These are phyloP conservation scores for Virgularia gustaviana DNA, from an alignment of 92 coral and sea anemone species.

Conservation along the genomic window DNA sequence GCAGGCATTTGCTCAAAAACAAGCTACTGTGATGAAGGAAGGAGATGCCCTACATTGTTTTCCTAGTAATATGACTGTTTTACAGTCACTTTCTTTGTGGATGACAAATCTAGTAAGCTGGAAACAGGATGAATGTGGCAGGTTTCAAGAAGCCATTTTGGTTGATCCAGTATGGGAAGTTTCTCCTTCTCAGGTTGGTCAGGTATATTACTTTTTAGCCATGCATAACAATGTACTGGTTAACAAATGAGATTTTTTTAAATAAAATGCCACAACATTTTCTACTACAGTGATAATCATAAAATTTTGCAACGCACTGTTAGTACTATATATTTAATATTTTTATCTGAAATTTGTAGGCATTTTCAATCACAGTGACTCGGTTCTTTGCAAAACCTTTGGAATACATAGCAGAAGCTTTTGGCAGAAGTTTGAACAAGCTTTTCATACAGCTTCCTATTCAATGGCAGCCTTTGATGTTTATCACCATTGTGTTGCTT, in stretches of 20 bases:
- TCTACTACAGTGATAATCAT: background rate
- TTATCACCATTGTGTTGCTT: constrained; percentile 54
- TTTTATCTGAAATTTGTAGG: constrained; percentile 66
- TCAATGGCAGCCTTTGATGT: constrained; percentile 94
- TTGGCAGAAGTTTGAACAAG: constrained; percentile 84
- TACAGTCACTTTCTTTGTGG: constrained; percentile 67
- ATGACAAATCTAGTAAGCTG: constrained; percentile 54
- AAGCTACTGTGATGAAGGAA: constrained; percentile 62
- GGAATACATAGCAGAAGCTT: constrained; percentile 81
- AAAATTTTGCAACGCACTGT: background rate
- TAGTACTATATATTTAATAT: background rate
- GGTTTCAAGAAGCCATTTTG: constrained; percentile 80
- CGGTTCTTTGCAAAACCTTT: constrained; percentile 73
- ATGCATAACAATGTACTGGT: background rate
- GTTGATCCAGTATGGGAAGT: constrained; percentile 97
- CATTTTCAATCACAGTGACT: constrained; percentile 77
- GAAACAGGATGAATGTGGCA: constrained; percentile 59
- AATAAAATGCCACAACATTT: background rate
- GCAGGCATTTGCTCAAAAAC: constrained; percentile 76
- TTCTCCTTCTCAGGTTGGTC: constrained; percentile 76
- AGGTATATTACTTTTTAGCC: background rate
- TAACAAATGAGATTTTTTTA: background rate
- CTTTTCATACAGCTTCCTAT: constrained; percentile 77
- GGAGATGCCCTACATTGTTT: constrained; percentile 64
- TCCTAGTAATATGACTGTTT: constrained; percentile 61